Conservation (phyloP, 1,140 invertebrate species). For the Orius insidiosus region DNA sequence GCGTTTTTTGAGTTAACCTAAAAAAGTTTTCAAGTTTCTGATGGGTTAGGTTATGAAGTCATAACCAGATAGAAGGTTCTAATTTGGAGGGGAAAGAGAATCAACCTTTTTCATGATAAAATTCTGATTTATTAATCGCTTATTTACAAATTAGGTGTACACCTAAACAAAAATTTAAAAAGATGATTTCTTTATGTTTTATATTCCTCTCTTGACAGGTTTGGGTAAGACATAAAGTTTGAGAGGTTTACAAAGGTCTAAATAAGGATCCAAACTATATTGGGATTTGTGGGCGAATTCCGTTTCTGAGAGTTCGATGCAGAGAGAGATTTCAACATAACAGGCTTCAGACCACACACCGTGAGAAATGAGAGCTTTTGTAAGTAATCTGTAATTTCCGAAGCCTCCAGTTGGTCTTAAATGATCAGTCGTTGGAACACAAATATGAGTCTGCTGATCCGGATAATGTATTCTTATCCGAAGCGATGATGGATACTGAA, state of each 20-base stretch:
- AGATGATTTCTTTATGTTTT: too few relatives aligned
- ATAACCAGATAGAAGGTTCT: too few relatives aligned
- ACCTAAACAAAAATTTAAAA: too few relatives aligned
- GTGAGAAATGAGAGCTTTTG: slow-evolving; percentile 75
- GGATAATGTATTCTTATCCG: slow-evolving; percentile 79
- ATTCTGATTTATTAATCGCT: neutral
- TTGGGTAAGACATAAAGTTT: slow-evolving; percentile 79
- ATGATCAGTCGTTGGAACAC: slow-evolving; percentile 38
- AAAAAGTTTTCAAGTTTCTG: too few relatives aligned
- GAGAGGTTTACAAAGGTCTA: slow-evolving; percentile 77
- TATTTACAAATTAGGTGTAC: slow-evolving; percentile 4
- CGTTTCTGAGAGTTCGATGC: slow-evolving; percentile 55
- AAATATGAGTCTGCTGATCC: slow-evolving; percentile 70
- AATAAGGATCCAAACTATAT: slow-evolving; percentile 37
- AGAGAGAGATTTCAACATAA: slow-evolving; percentile 70
- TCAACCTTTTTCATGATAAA: neutral
- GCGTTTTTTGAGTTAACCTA: too few relatives aligned
- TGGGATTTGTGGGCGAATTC: slow-evolving; percentile 35
- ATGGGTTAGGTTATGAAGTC: too few relatives aligned
- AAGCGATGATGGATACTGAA: slow-evolving; percentile 51
- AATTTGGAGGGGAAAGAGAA: neutral
- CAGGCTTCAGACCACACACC: slow-evolving; percentile 79
- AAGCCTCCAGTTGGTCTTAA: slow-evolving; percentile 6
- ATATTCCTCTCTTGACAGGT: slow-evolving; percentile 67
- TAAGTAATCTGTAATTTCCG: slow-evolving; percentile 55